Percentiles rank a stretch among this genome's conserved stretches.
These are phyloP conservation scores for Venustoraphidia nigricollis DNA, from an alignment of 2,888 invertebrate genomes.

Conservation along the genomic window DNA sequence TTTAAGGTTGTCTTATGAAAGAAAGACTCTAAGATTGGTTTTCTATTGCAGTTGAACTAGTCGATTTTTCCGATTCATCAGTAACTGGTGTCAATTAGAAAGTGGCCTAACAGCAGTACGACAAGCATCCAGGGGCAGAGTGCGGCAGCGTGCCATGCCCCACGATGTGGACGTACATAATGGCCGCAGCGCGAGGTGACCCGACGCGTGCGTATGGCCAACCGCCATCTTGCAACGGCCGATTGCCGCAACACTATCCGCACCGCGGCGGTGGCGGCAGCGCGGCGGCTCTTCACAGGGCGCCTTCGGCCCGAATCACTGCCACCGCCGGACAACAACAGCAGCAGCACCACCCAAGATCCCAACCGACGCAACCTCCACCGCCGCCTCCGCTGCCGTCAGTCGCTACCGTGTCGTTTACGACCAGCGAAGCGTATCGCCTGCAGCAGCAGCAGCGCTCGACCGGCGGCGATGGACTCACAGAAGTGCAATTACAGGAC, in stretches of 20 bases:
- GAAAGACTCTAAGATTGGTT: too few species aligned
- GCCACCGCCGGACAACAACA: background rate
- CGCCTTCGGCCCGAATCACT: conserved; percentile 37
- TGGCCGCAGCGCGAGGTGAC: conserved; percentile 54
- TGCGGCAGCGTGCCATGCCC: conserved; percentile 20
- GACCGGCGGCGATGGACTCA: too few species aligned
- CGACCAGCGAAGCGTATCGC: too few species aligned
- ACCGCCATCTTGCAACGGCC: conserved; percentile 23
- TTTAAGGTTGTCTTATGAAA: too few species aligned
- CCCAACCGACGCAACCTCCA: background rate
- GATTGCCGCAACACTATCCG: conserved; percentile 37
- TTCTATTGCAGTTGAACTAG: too few species aligned
- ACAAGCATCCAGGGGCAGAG: background rate
- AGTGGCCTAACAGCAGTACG: too few species aligned
- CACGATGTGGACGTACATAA: conserved; percentile 59
- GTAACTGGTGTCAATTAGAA: too few species aligned
- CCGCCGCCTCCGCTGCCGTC: conserved; percentile 2
- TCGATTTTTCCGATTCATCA: too few species aligned
- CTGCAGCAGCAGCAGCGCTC: too few species aligned
- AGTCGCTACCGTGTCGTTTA: background rate
- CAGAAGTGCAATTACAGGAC: too few species aligned
- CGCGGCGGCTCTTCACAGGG: conserved; percentile 50
- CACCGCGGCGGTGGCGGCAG: conserved; percentile 51
- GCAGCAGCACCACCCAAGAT: background rate
- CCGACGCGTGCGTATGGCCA: conserved; percentile 28